A percentile compares a stretch with the other conserved stretches of the same genome.
Conservation (phyloP, 92 coral and sea anemone genomes). For the Desmophyllum pertusum region DNA sequence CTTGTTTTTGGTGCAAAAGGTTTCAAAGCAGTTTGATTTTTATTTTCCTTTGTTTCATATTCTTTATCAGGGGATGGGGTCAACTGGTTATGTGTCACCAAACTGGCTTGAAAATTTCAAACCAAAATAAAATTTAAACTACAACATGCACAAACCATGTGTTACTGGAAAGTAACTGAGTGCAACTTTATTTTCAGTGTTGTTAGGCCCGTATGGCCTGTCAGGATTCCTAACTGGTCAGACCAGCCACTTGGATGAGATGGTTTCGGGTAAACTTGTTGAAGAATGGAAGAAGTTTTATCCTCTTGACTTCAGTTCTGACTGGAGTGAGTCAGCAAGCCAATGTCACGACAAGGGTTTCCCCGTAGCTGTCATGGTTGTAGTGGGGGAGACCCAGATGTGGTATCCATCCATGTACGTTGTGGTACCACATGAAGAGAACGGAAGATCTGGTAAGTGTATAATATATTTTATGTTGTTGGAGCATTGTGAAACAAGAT, state of each 20-base stretch:
- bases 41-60: too few relatives aligned
- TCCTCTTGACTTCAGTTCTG: slow-evolving; percentile 83
- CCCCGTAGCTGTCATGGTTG: slow-evolving; percentile 84
- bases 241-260: slow-evolving; percentile 76
- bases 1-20: too few relatives aligned
- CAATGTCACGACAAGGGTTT: slow-evolving; percentile 70
- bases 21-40: too few relatives aligned
- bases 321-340: slow-evolving; percentile 70
- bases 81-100: too few relatives aligned
- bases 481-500: background rate
- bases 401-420: slow-evolving; percentile 91
- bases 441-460: slow-evolving; percentile 13
- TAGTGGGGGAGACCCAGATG: slow-evolving; percentile 80
- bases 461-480: background rate
- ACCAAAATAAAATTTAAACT: background rate
- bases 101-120: too few relatives aligned
- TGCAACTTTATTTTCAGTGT: slow-evolving; percentile 13
- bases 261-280: slow-evolving; percentile 71
- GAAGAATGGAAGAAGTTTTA: slow-evolving; percentile 94
- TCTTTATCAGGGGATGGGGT: too few relatives aligned
- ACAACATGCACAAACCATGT: background rate
- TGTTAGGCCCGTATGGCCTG: slow-evolving; percentile 87
- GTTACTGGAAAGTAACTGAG: background rate
- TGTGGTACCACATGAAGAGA: slow-evolving; percentile 56
- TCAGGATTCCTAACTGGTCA: slow-evolving; percentile 89